phyloP scores from a whole-genome alignment of 2,113 vertebrate species.

The Gymnobelideus leadbeateri region DNA sequence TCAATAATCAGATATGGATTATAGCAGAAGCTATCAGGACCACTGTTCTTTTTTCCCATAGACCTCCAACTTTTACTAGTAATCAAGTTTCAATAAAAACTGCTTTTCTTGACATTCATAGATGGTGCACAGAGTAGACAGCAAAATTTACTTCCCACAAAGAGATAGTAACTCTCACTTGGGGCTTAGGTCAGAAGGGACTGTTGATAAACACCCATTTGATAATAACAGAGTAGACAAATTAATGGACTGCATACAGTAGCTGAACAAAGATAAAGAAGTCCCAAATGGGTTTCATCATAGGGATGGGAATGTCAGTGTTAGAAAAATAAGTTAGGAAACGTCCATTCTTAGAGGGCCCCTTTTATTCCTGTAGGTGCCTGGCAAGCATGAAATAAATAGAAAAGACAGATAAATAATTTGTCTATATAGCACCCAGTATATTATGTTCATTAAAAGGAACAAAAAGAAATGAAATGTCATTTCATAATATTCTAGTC shows the following conservation, averaged over 20 bases:
- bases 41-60: neutral
- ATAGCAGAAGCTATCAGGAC: slow-evolving; percentile 10
- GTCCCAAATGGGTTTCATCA: neutral
- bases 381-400: neutral
- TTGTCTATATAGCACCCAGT: neutral
- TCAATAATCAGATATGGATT: neutral
- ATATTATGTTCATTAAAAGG: neutral
- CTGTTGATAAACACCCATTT: slow-evolving; percentile 35
- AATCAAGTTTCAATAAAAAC: slow-evolving; percentile 46
- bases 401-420: neutral
- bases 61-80: slow-evolving; percentile 28
- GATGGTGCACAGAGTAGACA: slow-evolving; percentile 20
- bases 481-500: neutral
- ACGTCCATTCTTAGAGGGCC: neutral
- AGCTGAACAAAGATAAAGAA: neutral
- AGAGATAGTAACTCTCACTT: neutral
- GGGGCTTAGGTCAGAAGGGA: neutral
- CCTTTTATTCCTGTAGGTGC: slow-evolving; percentile 21
- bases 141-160: neutral
- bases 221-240: slow-evolving; percentile 7
- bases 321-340: slow-evolving; percentile 29
- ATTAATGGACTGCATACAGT: slow-evolving; percentile 8
- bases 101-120: slow-evolving; percentile 7
- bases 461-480: neutral
- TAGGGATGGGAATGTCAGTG: slow-evolving; percentile 2